Evolutionary conservation across 2,113 vertebrate genomes (phyloP).

Genomic region (human (Homo sapiens)): GRCh38 chrX:21777001-21777500

Average conservation of each 20-base stretch:
- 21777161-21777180: not conserved
- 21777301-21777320: not conserved
- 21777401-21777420: not conserved
- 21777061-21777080: not conserved
- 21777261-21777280: not conserved
- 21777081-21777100: not conserved
- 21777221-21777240: not conserved
- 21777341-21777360: not conserved
- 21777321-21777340: not conserved
- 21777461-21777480: not conserved
- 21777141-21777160: not conserved
- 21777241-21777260: not conserved
- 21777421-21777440: not conserved
- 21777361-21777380: not conserved
- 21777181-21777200: not conserved
- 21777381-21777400: not conserved
- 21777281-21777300: not conserved
- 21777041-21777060: not conserved
- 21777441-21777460: not conserved
- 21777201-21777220: not conserved
- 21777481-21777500: not conserved
- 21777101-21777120: not conserved
- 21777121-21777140: not conserved
- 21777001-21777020: not conserved
- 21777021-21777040: not conserved